Percentiles rank a stretch among this genome's conserved stretches.
phyloP scores from a whole-genome alignment of 2,113 vertebrate genomes.

The Numida meleagris region DNA sequence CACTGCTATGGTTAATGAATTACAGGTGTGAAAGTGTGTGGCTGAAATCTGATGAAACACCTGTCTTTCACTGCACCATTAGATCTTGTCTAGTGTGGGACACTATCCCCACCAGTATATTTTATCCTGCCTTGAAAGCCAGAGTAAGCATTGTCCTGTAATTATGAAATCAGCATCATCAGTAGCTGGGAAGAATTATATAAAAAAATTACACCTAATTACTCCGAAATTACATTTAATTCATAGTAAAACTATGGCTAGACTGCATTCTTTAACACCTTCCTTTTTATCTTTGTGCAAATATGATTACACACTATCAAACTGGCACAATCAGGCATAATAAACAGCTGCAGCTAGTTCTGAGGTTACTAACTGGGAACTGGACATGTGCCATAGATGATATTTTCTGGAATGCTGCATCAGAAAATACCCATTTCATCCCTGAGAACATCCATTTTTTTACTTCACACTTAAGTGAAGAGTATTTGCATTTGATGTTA shows the following conservation, averaged over 20 bases:
- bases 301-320: slow-evolving; percentile 79
- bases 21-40: slow-evolving; percentile 85
- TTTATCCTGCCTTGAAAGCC: slow-evolving; percentile 77
- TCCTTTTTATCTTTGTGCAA: slow-evolving; percentile 82
- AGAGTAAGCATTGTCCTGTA: slow-evolving; percentile 74
- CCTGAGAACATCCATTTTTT: not conserved
- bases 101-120: slow-evolving; percentile 61
- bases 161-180: slow-evolving; percentile 80
- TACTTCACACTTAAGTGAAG: not conserved
- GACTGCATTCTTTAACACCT: slow-evolving; percentile 76
- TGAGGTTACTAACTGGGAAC: slow-evolving; percentile 72
- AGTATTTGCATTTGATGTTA: not conserved
- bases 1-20: slow-evolving; percentile 82
- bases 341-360: slow-evolving; percentile 75
- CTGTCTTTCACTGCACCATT: slow-evolving; percentile 76
- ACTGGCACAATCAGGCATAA: slow-evolving; percentile 73
- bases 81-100: slow-evolving; percentile 67
- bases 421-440: slow-evolving; percentile 59
- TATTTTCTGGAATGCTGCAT: slow-evolving; percentile 70
- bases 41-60: slow-evolving; percentile 79
- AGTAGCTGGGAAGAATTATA: slow-evolving; percentile 74
- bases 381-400: slow-evolving; percentile 72
- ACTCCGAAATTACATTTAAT: slow-evolving; percentile 82
- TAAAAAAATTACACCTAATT: slow-evolving; percentile 80
- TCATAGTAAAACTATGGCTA: slow-evolving; percentile 76